These are phyloP conservation scores for Drosophila aldrichi DNA, from an alignment of 2,888 invertebrate genomes.

Conservation along the genomic window DNA sequence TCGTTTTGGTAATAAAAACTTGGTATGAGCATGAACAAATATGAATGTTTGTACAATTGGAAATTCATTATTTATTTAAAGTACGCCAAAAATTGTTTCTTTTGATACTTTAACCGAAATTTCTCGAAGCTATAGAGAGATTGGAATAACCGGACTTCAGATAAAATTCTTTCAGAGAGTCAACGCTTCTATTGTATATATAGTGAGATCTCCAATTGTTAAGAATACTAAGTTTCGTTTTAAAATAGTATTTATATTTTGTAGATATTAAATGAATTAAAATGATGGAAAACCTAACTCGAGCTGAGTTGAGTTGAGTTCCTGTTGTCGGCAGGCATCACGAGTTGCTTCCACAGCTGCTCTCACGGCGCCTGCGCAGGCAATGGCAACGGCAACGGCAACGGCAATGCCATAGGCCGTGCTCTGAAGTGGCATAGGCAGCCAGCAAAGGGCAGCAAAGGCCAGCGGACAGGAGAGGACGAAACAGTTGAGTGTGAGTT, in stretches of 20 bases:
- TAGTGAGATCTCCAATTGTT: background rate
- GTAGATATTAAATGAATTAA: background rate
- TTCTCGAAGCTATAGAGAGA: background rate
- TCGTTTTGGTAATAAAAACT: background rate
- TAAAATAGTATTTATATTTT: background rate
- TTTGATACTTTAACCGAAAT: background rate
- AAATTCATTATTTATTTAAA: background rate
- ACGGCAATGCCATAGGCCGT: constrained; percentile 31
- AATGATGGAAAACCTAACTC: background rate
- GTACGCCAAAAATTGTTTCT: too few species aligned
- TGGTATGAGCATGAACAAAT: background rate
- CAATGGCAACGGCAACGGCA: background rate
- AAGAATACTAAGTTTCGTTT: background rate
- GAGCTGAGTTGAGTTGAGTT: constrained; percentile 2
- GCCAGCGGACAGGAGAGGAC: constrained; percentile 22
- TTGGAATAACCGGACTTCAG: background rate
- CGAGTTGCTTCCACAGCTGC: constrained; percentile 8
- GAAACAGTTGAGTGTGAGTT: constrained; percentile 70
- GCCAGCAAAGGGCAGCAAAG: constrained; percentile 35
- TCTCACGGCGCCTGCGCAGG: constrained; percentile 54
- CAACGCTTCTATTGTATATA: background rate
- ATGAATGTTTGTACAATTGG: background rate
- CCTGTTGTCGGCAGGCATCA: background rate
- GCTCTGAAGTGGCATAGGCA: constrained; percentile 28
- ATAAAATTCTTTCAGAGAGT: background rate